A percentile compares a stretch with the other conserved stretches of the same genome.
phyloP scores from a whole-genome alignment of 2,888 invertebrate genomes.

The Apotomis capreana region DNA sequence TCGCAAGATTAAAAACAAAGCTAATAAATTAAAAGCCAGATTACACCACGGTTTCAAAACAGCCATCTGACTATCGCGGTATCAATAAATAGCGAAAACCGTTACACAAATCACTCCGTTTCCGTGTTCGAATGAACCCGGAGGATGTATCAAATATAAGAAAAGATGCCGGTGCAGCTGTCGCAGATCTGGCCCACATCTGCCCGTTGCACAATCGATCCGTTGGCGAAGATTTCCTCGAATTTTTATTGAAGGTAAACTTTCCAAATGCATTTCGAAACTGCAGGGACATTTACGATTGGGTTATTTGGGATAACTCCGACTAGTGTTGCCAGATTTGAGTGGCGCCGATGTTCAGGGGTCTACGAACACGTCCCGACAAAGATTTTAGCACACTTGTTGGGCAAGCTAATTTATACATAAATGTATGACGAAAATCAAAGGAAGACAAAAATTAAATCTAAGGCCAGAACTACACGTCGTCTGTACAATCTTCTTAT shows the following conservation, averaged over 20 bases:
- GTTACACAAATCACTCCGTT: slow-evolving; percentile 32
- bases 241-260: slow-evolving; percentile 48
- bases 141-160: slow-evolving; percentile 35
- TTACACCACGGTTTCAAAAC: background rate
- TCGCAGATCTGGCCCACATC: slow-evolving; percentile 42
- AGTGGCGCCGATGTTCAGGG: too few species aligned
- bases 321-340: too few species aligned
- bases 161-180: slow-evolving; percentile 37
- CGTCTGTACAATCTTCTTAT: too few species aligned
- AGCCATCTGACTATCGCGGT: slow-evolving; percentile 20
- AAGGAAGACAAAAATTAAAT: too few species aligned
- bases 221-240: slow-evolving; percentile 47
- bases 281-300: slow-evolving; percentile 68
- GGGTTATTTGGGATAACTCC: slow-evolving; percentile 64
- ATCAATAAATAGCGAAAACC: slow-evolving; percentile 27
- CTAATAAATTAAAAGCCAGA: too few species aligned
- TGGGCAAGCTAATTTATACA: too few species aligned
- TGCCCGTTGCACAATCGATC: slow-evolving; percentile 49
- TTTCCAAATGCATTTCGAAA: slow-evolving; percentile 54
- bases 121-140: slow-evolving; percentile 35
- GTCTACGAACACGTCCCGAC: too few species aligned
- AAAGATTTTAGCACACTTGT: too few species aligned
- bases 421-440: too few species aligned
- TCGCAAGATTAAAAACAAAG: too few species aligned
- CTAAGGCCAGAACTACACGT: too few species aligned